Evolutionary conservation across 2,797 vertebrate species (phyloP).

Genomic region (Holocentrus rufus): DNA sequence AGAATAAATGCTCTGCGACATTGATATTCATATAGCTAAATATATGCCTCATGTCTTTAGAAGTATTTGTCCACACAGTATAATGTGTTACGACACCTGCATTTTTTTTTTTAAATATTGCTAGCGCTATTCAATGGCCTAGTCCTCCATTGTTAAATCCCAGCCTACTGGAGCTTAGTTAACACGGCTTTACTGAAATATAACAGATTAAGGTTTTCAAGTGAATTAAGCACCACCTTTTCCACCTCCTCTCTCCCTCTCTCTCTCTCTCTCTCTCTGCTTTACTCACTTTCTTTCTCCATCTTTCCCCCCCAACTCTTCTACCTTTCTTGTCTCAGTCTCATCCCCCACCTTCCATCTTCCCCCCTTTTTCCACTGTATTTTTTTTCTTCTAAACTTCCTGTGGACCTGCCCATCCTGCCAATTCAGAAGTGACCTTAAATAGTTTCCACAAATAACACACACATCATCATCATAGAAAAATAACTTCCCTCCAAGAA

Average conservation of each 20-base stretch:
- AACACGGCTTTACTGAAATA: slow-evolving; percentile 30
- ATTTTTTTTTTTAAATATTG: slow-evolving; percentile 69
- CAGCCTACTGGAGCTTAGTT: slow-evolving; percentile 31
- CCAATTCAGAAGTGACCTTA: slow-evolving; percentile 61
- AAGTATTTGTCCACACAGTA: slow-evolving; percentile 71
- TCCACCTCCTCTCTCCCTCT: no score
- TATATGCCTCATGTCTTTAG: slow-evolving; percentile 74
- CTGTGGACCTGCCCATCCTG: slow-evolving; percentile 30
- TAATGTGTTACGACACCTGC: slow-evolving; percentile 71
- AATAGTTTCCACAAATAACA: slow-evolving; percentile 71
- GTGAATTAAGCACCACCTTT: slow-evolving; percentile 66
- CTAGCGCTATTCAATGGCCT: slow-evolving; percentile 75
- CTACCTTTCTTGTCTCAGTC: slow-evolving; percentile 31
- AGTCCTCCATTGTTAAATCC: slow-evolving; percentile 48
- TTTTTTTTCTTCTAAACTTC: slow-evolving; percentile 26
- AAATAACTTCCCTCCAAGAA: slow-evolving; percentile 83
- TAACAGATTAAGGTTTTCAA: slow-evolving; percentile 68
- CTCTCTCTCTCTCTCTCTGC: slow-evolving; percentile 28
- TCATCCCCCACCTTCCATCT: slow-evolving; percentile 29
- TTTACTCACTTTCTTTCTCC: slow-evolving; percentile 68
- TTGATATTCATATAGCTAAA: slow-evolving; percentile 81
- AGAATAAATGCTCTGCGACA: slow-evolving; percentile 81
- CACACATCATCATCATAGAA: slow-evolving; percentile 76
- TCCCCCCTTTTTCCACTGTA: slow-evolving; percentile 31
- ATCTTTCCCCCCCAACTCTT: slow-evolving; percentile 39